A percentile compares a stretch with the other conserved stretches of the same genome.
Evolutionary conservation across 1,140 invertebrate species (phyloP).

Genomic region (Drosophila grimshawi): DNA sequence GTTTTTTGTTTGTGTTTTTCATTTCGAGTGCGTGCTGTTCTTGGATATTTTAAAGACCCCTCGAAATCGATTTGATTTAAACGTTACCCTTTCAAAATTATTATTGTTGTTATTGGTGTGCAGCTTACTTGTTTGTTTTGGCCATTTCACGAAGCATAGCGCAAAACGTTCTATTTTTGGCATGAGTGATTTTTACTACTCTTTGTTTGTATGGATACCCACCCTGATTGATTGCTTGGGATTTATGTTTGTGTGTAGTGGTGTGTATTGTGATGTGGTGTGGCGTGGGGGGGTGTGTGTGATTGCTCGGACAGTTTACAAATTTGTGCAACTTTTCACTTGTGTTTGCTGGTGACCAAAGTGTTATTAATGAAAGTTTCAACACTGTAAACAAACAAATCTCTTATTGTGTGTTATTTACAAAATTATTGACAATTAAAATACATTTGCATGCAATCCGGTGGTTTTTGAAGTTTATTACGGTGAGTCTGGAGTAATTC

Average conservation of each 20-base stretch:
- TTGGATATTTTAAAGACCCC: conserved; percentile 62
- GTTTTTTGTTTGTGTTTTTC: conserved; percentile 7
- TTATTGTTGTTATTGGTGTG: conserved; percentile 55
- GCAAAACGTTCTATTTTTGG: conserved; percentile 68
- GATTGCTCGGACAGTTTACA: conserved; percentile 60
- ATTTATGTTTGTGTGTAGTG: not conserved
- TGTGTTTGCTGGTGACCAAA: conserved; percentile 32
- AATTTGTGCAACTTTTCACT: conserved; percentile 72
- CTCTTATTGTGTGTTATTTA: not conserved
- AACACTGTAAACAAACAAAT: conserved; percentile 32
- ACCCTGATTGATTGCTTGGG: too few relatives aligned
- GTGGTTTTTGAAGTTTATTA: not conserved
- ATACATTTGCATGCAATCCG: not conserved
- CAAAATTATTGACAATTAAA: conserved; percentile 16
- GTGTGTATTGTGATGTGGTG: conserved; percentile 11
- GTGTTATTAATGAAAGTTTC: conserved; percentile 41
- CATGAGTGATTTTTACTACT: conserved; percentile 75
- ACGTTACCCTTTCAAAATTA: conserved; percentile 63
- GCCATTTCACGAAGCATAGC: conserved; percentile 64
- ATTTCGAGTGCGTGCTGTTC: conserved; percentile 7
- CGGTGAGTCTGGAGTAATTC: not conserved
- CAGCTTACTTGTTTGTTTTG: conserved; percentile 78
- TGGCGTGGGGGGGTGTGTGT: conserved; percentile 13
- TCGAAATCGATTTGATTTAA: conserved; percentile 79
- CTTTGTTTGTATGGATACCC: not conserved